A percentile compares a stretch with the other conserved stretches of the same genome.
Conservation (phyloP, 2,797 vertebrate species). For the Intellagama lesueurii region DNA sequence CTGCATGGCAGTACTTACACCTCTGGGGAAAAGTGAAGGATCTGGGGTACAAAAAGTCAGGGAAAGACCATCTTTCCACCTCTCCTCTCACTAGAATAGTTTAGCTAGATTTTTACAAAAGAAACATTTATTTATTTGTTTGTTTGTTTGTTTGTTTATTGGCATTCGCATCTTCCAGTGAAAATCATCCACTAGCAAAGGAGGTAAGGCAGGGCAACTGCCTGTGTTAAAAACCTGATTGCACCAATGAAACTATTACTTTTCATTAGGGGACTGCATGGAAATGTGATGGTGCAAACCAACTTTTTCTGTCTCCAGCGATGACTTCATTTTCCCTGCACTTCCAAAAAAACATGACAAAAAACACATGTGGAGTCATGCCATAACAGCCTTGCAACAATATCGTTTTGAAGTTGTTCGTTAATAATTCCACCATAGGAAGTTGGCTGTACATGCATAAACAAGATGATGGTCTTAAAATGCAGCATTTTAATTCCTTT, state of each 20-base stretch:
- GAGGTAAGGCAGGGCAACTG: no score
- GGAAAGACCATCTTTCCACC: neutral
- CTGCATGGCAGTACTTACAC: no score
- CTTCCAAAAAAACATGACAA: neutral
- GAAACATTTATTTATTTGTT: neutral
- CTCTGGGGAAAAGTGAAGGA: neutral
- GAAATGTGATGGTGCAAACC: neutral
- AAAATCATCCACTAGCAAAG: neutral
- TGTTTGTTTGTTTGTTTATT: neutral
- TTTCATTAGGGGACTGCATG: neutral
- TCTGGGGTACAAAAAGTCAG: neutral
- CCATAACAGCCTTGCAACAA: neutral
- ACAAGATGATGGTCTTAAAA: neutral
- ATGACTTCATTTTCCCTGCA: neutral
- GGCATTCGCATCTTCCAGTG: no score
- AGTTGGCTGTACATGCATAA: neutral
- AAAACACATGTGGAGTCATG: neutral
- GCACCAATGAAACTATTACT: no score
- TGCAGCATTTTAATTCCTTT: neutral
- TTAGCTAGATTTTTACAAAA: neutral
- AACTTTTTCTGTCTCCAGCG: neutral
- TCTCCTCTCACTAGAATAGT: neutral
- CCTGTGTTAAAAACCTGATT: neutral
- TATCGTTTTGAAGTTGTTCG: neutral
- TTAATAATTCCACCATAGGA: neutral